A percentile compares a stretch with the other conserved stretches of the same genome.
Conservation (phyloP, 2,797 vertebrate genomes). For the Pterois miles region DNA sequence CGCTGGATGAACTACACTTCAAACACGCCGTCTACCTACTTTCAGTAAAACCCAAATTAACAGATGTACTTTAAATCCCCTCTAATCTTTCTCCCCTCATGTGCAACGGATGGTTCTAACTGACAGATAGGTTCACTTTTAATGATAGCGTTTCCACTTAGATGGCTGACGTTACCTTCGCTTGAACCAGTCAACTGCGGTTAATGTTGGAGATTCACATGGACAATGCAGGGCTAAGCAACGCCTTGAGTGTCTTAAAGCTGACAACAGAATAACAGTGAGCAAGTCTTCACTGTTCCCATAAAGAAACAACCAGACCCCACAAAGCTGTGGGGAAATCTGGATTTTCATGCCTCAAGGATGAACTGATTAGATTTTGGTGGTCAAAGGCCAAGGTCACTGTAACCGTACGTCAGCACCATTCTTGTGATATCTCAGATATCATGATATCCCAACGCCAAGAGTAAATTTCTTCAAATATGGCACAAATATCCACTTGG, state of each 20-base stretch:
- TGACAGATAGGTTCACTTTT: slow-evolving; percentile 62
- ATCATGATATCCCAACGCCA: no score
- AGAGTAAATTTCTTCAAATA: no score
- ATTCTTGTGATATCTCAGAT: no score
- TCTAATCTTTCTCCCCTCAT: slow-evolving; percentile 65
- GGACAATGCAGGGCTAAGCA: neutral
- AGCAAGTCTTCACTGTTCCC: slow-evolving; percentile 13
- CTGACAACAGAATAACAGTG: slow-evolving; percentile 25
- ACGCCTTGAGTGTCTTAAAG: slow-evolving; percentile 3
- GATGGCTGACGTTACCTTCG: slow-evolving; percentile 34
- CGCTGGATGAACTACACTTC: slow-evolving; percentile 67
- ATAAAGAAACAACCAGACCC: neutral
- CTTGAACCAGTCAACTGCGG: slow-evolving; percentile 23
- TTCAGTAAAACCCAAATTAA: slow-evolving; percentile 68
- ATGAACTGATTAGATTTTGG: no score
- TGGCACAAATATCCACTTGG: no score
- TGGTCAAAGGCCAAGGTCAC: no score
- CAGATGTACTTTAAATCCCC: slow-evolving; percentile 69
- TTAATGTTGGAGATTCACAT: slow-evolving; percentile 5
- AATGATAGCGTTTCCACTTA: slow-evolving; percentile 39
- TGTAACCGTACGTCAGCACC: no score
- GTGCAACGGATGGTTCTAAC: slow-evolving; percentile 40
- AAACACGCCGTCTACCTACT: slow-evolving; percentile 57
- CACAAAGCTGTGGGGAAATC: neutral
- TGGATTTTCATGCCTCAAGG: neutral